Base-by-base conservation (phyloP, 2,888 invertebrate genomes). In the Anthrax anthrax region DNA sequence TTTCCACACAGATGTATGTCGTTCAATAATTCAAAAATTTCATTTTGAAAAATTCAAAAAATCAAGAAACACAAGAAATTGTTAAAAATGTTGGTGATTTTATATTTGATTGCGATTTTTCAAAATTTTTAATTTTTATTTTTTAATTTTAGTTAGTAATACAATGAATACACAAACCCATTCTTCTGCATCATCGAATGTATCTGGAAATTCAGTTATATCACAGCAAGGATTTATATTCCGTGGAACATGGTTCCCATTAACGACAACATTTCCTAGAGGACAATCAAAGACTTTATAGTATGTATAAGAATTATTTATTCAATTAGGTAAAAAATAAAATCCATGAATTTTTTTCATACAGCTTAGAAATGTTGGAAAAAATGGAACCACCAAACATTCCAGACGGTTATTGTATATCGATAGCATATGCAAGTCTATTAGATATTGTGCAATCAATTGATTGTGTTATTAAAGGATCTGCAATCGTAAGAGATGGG, bases 381-480 rank as follows among this genome's bases (percentile, higher is more conserved):
- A 91, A 95, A 63, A 77, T 84, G 17, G 97, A 98, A 58, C 89
- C 96, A 9, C 95, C 95, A 0, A 68, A 77, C 13, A 86, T 97
- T 54, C 89, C 90, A n/a, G 95, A 97, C 53, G 96, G 97, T 1
- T 98, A 97, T 69, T 94, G 95, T 5, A 85, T 98, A 50, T 95
- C 96, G 0, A 80, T 97, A 37, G 92, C 95, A 0, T 96, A 94
- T 69, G 87, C 90, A 5, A 90, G 92, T 63, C 74, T 97, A 39
- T 73, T 95, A 62, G 96, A 96, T 65, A 83, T 91, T 53, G 88
- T 95, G 44, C 77, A 89, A 9, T 92, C 88, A 10, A 79, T 87
- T 54, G 81, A 84, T 36, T 75, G 81, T 57, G 82, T 80, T 19
- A 80, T 85, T 50, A 73, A 78, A 58, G 76, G 78, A 39, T 71